Conservation (phyloP, 1,140 invertebrate genomes). For the Pachyrhynchus sulphureomaculatus region DNA sequence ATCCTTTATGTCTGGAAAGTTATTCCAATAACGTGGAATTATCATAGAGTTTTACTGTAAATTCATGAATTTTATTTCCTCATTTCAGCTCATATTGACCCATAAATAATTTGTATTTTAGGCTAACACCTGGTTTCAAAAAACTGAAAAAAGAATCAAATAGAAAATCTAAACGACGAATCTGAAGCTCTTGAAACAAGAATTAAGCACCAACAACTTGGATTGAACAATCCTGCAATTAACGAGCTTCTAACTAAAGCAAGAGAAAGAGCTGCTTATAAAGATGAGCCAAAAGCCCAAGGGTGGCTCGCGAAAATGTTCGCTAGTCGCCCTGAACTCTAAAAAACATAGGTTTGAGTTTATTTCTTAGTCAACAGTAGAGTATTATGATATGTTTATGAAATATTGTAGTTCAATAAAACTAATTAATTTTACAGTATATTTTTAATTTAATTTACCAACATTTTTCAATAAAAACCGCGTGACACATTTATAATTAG, state of each 20-base stretch:
- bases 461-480: too few species aligned
- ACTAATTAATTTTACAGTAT: too few species aligned
- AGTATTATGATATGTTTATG: not conserved
- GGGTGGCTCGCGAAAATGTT: conserved; percentile 39
- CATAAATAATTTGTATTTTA: conserved; percentile 29
- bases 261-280: conserved; percentile 23
- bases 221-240: not conserved
- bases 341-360: conserved; percentile 33
- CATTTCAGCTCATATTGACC: too few species aligned
- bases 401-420: too few species aligned
- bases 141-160: conserved; percentile 18
- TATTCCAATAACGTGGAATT: too few species aligned
- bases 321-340: conserved; percentile 27
- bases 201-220: conserved; percentile 9
- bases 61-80: too few species aligned
- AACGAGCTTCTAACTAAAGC: conserved; percentile 21
- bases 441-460: too few species aligned
- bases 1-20: too few species aligned
- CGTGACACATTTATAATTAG: too few species aligned
- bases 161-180: conserved; percentile 27
- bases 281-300: conserved; percentile 37
- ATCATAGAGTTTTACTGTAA: too few species aligned
- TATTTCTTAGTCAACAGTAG: not conserved
- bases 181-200: conserved; percentile 17
- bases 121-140: conserved; percentile 27